Percentiles rank a stretch among this genome's conserved stretches.
Conservation (phyloP, 2,797 vertebrate species). For the Manis pentadactyla region DNA sequence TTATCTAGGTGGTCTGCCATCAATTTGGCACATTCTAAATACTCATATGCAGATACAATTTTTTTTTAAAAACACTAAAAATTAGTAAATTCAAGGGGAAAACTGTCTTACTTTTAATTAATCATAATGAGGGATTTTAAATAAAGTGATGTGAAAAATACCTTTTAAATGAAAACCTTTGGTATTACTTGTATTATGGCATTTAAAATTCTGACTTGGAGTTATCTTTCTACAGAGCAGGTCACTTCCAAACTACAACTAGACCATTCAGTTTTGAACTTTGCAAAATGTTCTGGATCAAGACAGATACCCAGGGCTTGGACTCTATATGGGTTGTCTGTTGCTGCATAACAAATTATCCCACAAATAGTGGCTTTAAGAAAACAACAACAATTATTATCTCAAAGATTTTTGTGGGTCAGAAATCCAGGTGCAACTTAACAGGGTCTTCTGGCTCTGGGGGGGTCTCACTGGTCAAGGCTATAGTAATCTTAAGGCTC, state of each 20-base stretch:
- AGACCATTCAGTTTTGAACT: neutral
- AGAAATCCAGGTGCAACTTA: neutral
- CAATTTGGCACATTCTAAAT: neutral
- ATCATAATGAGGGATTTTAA: neutral
- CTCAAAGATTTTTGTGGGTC: neutral
- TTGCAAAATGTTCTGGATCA: neutral
- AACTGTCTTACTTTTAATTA: neutral
- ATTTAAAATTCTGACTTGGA: conserved; percentile 28
- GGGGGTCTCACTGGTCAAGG: neutral
- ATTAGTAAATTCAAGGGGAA: neutral
- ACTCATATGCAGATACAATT: neutral
- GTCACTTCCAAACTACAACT: neutral
- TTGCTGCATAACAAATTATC: neutral
- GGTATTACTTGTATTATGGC: neutral
- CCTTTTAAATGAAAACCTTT: neutral
- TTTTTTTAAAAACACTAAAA: neutral
- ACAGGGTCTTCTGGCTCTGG: neutral
- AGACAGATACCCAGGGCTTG: neutral
- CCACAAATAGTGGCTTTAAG: neutral
- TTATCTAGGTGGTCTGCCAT: neutral
- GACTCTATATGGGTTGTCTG: neutral
- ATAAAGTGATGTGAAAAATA: neutral
- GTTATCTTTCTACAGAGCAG: neutral
- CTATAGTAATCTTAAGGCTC: neutral
- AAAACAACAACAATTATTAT: neutral